Evolutionary conservation across 2,888 invertebrate species (phyloP), one percentile per base, ranked within the genome.

Genomic region (Chelonus formosanus): DNA sequence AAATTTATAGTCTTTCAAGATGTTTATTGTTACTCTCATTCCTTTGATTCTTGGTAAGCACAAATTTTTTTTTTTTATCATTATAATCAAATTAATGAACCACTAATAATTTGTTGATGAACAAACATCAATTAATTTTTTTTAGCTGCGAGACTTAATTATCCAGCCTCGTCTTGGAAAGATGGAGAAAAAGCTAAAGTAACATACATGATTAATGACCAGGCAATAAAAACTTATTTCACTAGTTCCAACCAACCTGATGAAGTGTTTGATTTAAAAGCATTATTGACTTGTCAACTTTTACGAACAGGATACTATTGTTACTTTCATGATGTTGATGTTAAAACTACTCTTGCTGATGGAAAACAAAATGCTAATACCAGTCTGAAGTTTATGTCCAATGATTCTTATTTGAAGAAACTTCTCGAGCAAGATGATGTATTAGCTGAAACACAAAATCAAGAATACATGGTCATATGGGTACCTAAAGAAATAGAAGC

Each of bases 11-110:
- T 45, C 45, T 6, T 10, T 6, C 3, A 35, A 7, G 8, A 54
- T 10, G 32, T 57, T 66, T 50, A 66, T 61, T 50, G 47, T 66
- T 43, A 57, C 57, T 44, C 35, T 66, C 35, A 31, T 66, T n/a
- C 66, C 66, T 56, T 61, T 62, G 44, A 56, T 66, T 10, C 44
- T 66, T 4, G 66, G 66, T 66, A 62, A 56, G 61, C 36, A 32
- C n/a, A 6, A 3, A 60, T 50, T 40, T 52, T 40, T 20, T 52
- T 40, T 20, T 20, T 20, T 20, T 20, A 20, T 2, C 2, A 20
- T 20, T 20, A 20, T 20, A 20, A 20, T 20, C 20, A 20, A 20
- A 20, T 20, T 20, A 52, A 4, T 10, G 4, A 10, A 50, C 3
- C 3, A 50, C n/a, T 50, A 20, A 10, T 20, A 10, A 50, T 50